Base-by-base conservation (phyloP, 2,113 vertebrate species). In the Aegithalos caudatus region DNA sequence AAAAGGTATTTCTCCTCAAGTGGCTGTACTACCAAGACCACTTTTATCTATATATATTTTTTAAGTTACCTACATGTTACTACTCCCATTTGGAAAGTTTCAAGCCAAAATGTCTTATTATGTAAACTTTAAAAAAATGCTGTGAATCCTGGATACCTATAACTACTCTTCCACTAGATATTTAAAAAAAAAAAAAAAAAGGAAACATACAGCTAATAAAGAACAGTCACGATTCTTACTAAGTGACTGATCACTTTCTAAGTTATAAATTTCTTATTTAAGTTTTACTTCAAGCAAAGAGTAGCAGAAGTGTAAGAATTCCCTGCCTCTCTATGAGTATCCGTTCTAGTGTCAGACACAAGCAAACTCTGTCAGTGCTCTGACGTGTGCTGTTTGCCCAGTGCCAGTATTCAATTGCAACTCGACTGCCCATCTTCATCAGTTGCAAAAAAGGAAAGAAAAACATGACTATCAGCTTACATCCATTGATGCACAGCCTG, bases 381-480 rank as follows among this genome's bases (percentile, higher is more conserved):
- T 70, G 79, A 25, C 33, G 24, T 10, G 12, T 19, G 53, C 76
- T 76, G 8, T 35, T 74, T 28, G 8, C 53, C 80, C 56, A 91
- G 76, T 66, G 42, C 40, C 27, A 93, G 60, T 13, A 93, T 61
- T 76, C 77, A 91, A 45, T n/a, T 76, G 65, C 58, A 85, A 48
- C 37, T 40, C 27, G 40, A 44, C 54, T 72, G 56, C 54, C 78
- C 93, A 90, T 93, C 93, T 83, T 92, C 91, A 94, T 4, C 14
- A 31, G 61, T 61, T 58, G 81, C 66, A 58, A 86, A 90, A 86
- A 89, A 90, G 40, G 82, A 93, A 95, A 95, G 92, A 64, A 84
- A 96, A 90, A 93, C 38, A 62, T 0, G 3, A 61, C 80, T 40
- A 90, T 87, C 82, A 69, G 38, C 31, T 89, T 64, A 78, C 53